phyloP scores from a whole-genome alignment of 2,797 vertebrate genomes.

The Pantherophis alleghaniensis region DNA sequence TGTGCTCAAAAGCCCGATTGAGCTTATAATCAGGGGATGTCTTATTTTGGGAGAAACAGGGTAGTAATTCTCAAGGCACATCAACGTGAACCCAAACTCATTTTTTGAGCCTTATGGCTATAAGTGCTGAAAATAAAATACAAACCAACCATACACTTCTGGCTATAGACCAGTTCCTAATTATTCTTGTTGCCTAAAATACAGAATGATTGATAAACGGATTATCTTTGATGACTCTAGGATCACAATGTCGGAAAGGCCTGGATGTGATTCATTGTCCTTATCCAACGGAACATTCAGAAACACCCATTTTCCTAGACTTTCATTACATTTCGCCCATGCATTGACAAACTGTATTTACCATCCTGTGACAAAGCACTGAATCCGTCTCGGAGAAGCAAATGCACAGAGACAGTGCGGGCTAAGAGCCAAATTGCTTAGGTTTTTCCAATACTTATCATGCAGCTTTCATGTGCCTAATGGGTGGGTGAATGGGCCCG shows the following conservation, averaged over 20 bases:
- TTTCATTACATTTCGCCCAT: neutral
- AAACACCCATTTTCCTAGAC: neutral
- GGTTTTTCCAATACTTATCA: slow-evolving; percentile 6
- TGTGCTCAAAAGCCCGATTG: too few relatives aligned
- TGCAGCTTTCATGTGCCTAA: slow-evolving; percentile 12
- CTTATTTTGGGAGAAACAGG: too few relatives aligned
- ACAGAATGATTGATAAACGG: neutral
- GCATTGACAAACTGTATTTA: neutral
- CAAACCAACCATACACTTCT: neutral
- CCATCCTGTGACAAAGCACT: neutral
- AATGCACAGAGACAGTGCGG: neutral
- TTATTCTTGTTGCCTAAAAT: neutral
- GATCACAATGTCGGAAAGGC: neutral
- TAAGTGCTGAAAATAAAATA: neutral
- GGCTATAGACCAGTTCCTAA: neutral
- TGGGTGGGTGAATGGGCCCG: slow-evolving; percentile 11
- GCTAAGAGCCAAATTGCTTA: neutral
- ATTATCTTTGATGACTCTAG: neutral
- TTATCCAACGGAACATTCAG: neutral
- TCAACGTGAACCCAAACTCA: neutral
- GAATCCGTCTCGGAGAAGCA: neutral
- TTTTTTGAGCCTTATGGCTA: neutral
- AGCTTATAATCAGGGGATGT: too few relatives aligned
- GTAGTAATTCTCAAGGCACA: neutral
- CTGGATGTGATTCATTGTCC: neutral